These are phyloP conservation scores for Aplocera efformata DNA, from an alignment of 2,888 invertebrate genomes.

Conservation along the genomic window DNA sequence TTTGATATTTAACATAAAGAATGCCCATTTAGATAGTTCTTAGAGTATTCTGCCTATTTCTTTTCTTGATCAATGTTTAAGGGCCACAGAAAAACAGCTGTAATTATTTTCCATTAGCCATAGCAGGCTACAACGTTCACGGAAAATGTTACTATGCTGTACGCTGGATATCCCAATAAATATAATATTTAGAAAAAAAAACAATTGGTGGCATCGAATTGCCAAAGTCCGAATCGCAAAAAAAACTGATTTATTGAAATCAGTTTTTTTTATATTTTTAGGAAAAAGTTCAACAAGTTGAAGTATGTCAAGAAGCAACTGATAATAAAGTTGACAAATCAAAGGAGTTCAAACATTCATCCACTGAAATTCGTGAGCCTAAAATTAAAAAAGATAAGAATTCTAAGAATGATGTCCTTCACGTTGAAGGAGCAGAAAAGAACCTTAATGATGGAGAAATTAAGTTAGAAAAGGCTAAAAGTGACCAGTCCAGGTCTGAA, in stretches of 20 bases:
- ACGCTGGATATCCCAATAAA: no score
- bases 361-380: constrained; percentile 17
- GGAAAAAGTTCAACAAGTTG: background rate
- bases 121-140: no score
- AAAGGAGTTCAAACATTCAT: constrained; percentile 11
- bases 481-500: background rate
- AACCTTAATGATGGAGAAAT: constrained; percentile 6
- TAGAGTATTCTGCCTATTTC: no score
- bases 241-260: background rate
- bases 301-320: background rate
- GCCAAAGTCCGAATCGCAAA: no score
- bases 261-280: constrained; percentile 1
- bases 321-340: constrained; percentile 10
- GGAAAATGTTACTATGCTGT: no score
- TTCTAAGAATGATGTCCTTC: background rate
- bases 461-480: background rate
- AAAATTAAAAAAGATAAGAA: background rate
- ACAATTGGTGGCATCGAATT: no score
- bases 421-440: background rate
- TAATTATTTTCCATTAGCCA: no score
- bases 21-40: no score
- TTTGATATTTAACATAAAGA: no score
- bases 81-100: no score
- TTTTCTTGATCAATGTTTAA: no score
- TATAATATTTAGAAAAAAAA: no score